Conservation (phyloP, 2,888 invertebrate species). For the Amphipoea oculea region DNA sequence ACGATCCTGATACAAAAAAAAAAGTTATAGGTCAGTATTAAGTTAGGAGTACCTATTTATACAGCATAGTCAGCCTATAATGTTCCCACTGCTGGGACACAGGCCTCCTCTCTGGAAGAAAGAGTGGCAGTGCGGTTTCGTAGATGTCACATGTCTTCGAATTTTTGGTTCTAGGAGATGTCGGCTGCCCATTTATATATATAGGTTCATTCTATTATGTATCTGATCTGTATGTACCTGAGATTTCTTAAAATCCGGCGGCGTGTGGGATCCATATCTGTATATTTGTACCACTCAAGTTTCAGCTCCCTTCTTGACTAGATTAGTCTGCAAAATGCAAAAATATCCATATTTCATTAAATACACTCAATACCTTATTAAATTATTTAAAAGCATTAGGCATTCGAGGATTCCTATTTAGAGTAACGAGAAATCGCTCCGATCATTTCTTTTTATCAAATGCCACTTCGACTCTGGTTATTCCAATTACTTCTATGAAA, state of each 20-base stretch:
- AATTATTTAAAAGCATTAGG: constrained; percentile 28
- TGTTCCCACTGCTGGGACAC: background rate
- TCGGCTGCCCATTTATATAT: background rate
- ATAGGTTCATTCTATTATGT: background rate
- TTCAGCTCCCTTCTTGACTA: constrained; percentile 18
- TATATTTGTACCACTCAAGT: constrained; percentile 25
- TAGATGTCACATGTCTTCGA: background rate
- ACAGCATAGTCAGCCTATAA: background rate
- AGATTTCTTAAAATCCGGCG: background rate
- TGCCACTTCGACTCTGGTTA: constrained; percentile 43
- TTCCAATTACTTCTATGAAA: constrained; percentile 51
- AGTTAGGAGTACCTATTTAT: background rate
- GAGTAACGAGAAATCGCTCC: constrained; percentile 24
- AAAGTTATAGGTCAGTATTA: background rate
- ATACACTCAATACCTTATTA: constrained; percentile 16
- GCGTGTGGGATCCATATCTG: background rate
- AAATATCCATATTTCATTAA: constrained; percentile 19
- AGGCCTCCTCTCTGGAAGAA: background rate
- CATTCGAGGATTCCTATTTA: constrained; percentile 18
- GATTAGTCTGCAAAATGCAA: constrained; percentile 50
- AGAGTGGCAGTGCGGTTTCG: background rate
- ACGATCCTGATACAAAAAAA: constrained; percentile 20
- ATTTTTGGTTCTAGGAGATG: background rate
- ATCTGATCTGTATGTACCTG: constrained; percentile 20
- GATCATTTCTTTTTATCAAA: constrained; percentile 48